phyloP scores from a whole-genome alignment of 2,888 invertebrate genomes.

The Nipponacmea schrenckii region DNA sequence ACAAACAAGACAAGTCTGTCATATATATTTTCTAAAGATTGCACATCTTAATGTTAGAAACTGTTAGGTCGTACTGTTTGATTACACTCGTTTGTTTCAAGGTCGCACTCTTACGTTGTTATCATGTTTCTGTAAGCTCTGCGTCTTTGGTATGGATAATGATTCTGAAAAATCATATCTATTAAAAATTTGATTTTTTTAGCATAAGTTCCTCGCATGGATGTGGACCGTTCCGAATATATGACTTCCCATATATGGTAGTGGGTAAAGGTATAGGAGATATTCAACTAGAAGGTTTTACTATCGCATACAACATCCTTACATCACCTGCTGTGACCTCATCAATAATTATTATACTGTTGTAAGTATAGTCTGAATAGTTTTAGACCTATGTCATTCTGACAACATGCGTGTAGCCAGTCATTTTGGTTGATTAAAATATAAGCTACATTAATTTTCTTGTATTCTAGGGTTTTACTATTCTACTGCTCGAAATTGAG shows the following conservation, averaged over 20 bases:
- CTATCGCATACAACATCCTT: constrained; percentile 35
- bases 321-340: constrained; percentile 49
- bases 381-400: too few species aligned
- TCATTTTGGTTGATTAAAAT: neutral
- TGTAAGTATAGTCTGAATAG: too few species aligned
- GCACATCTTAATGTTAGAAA: too few species aligned
- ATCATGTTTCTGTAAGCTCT: too few species aligned
- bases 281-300: constrained; percentile 36
- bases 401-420: too few species aligned
- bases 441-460: neutral
- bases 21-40: too few species aligned
- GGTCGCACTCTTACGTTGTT: too few species aligned
- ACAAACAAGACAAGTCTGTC: too few species aligned
- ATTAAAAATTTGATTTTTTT: neutral
- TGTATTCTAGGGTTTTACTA: constrained; percentile 40
- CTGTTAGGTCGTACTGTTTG: too few species aligned
- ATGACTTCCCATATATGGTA: constrained; percentile 37
- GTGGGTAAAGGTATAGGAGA: constrained; percentile 41
- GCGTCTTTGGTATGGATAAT: too few species aligned
- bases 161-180: neutral
- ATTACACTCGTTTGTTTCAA: too few species aligned
- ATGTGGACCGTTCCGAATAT: constrained; percentile 63
- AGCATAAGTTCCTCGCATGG: constrained; percentile 52
- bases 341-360: constrained; percentile 71
- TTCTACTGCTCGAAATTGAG: constrained; percentile 45